Evolutionary conservation across 1,140 invertebrate species (phyloP).

Genomic region (Drosophila auraria): DNA sequence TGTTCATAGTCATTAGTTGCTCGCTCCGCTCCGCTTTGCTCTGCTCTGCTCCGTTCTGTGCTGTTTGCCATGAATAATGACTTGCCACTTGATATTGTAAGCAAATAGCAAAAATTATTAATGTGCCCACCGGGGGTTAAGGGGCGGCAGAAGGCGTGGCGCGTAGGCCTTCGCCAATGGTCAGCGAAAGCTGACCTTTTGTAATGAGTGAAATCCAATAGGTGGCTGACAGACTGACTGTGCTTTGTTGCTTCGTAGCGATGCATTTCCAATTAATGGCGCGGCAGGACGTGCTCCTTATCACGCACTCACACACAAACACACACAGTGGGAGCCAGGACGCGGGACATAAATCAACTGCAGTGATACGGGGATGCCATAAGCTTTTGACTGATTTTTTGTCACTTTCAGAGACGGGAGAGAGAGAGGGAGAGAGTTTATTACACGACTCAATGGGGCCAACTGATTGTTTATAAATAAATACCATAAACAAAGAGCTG

Average conservation of each 20-base stretch:
- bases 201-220: not conserved
- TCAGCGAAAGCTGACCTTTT: slow-evolving; percentile 3
- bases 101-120: slow-evolving; percentile 82
- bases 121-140: slow-evolving; percentile 41
- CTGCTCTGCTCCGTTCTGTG: not conserved
- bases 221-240: not conserved
- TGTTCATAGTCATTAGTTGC: slow-evolving; percentile 78
- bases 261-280: not conserved
- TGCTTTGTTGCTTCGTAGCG: not conserved
- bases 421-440: slow-evolving; percentile 15
- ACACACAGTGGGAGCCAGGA: not conserved
- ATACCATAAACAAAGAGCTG: slow-evolving; percentile 37
- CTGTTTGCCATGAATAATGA: slow-evolving; percentile 75
- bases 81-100: slow-evolving; percentile 78
- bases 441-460: slow-evolving; percentile 62
- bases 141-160: slow-evolving; percentile 9
- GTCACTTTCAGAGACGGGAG: slow-evolving; percentile 11
- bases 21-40: slow-evolving; percentile 7
- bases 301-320: not conserved
- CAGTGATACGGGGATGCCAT: slow-evolving; percentile 29
- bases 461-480: slow-evolving; percentile 75
- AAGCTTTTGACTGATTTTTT: slow-evolving; percentile 30
- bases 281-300: not conserved
- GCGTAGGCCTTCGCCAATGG: slow-evolving; percentile 35
- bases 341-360: slow-evolving; percentile 32